Evolutionary conservation across 2,113 vertebrate genomes (phyloP), one percentile per base, ranked within the genome.

Genomic region (Antechinus stuartii): DNA sequence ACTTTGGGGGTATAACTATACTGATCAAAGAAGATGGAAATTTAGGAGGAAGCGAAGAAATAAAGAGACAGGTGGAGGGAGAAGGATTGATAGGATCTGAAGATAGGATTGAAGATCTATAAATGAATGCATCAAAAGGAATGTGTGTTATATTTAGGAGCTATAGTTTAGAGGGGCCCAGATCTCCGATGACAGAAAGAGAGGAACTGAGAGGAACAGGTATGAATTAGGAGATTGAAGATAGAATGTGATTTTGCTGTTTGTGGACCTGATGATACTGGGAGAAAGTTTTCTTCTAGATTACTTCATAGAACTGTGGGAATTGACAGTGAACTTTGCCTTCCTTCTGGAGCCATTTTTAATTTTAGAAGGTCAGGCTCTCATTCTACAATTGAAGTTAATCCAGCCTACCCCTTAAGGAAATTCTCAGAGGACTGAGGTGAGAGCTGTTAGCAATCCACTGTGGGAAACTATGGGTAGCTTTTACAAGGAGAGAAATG

Each of bases 331-430:
- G 61, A 9, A 91, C n/a, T 24, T 16, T 12, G 14, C 47, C 68
- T 52, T 94, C 9, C 35, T 93, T 95, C n/a, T 93, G 35, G 50
- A 94, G 14, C 54, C 16, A 76, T 92, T 27, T 19, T 84, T 90
- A 35, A 92, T 56, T 24, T 92, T 92, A 61, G 89, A 89, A 61
- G 61, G 24, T 57, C 4, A 53, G 16, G 52, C 3, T 35, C 1
- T 91, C 19, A 84, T 84, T 42, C 23, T 56, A 52, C 46, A 89
- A 89, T 16, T 90, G 35, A 76, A 5, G 35, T 42, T 84, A 84
- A 42, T 94, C 57, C 89, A 54, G 84, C 55, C 10, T 8, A 19
- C 54, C 54, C 49, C 52, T 89, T 50, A 94, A 89, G 90, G 52
- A 90, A 30, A 3, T 25, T 94, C 54, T 49, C 19, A 23, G 50